Evolutionary conservation across 2,888 invertebrate genomes (phyloP).

Genomic region (Odontocolon sp.): DNA sequence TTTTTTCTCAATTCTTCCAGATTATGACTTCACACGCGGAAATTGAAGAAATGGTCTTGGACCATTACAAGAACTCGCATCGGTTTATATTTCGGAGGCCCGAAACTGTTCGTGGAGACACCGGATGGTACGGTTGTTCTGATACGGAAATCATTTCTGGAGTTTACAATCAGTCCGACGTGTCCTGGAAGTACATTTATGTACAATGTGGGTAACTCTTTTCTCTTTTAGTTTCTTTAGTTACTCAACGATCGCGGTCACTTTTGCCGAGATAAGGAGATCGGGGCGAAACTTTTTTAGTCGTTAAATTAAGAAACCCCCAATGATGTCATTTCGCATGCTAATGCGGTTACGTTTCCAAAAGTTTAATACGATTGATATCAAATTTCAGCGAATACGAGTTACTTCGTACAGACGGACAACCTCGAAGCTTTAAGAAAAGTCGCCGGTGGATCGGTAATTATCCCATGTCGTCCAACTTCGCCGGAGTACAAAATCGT

Average conservation of each 20-base stretch:
- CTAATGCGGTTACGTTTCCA: too few relatives aligned
- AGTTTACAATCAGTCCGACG: constrained; percentile 56
- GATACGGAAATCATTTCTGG: constrained; percentile 52
- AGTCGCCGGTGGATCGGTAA: constrained; percentile 77
- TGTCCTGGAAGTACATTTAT: constrained; percentile 75
- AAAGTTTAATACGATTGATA: too few relatives aligned
- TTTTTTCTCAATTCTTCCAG: constrained; percentile 42
- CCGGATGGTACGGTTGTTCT: constrained; percentile 77
- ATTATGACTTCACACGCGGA: constrained; percentile 56
- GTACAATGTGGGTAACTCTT: constrained; percentile 71
- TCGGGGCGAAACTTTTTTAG: too few relatives aligned
- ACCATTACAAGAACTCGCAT: constrained; percentile 26
- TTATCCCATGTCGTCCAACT: constrained; percentile 86
- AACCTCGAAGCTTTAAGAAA: constrained; percentile 51
- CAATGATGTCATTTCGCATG: too few relatives aligned
- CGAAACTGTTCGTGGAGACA: constrained; percentile 69
- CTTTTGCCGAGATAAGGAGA: too few relatives aligned
- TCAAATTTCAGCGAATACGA: constrained; percentile 80
- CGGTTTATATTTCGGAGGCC: constrained; percentile 62
- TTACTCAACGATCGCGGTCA: neutral
- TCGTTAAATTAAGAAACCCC: too few relatives aligned
- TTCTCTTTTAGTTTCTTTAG: constrained; percentile 6
- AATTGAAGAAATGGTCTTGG: constrained; percentile 13
- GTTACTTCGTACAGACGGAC: constrained; percentile 80
- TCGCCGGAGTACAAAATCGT: constrained; percentile 83